Evolutionary conservation across 2,888 invertebrate species (phyloP), one percentile per base, ranked within the genome.

Genomic region (Pseudococcus longispinus): DNA sequence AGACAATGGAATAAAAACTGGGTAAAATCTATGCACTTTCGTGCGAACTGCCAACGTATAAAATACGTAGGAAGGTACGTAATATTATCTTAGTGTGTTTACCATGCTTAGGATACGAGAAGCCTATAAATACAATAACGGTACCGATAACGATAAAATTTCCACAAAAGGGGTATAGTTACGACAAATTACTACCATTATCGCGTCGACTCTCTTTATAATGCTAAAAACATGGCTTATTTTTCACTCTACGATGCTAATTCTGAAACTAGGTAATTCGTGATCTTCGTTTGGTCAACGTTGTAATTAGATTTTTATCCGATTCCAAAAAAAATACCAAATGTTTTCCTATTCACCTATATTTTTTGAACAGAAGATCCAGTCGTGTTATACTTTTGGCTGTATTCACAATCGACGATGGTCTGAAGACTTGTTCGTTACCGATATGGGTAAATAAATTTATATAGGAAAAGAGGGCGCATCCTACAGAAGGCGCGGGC

Each of bases 401-500:
- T n/a, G 23, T 60, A 23, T 42, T 9, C 51, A 51, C n/a, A 51
- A n/a, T 51, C 51, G 51, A 51, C 51, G 51, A 51, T n/a, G n/a
- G 6, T 13, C 15, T 46, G 51, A 51, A n/a, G 77, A 11, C 3
- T 26, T 80, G 0, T 18, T 8, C 42, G 42, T 80, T 80, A 80
- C 77, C 32, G 37, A 80, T 80, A 80, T 23, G 77, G 42, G 70
- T 29, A 29, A 70, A 70, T 70, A 60, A n/a, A 11, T 60, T 60
- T 23, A 60, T 60, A 29, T 29, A 32, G 18, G 77, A 80, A 80
- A 80, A 80, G 77, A 80, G 77, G 77, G 77, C 77, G 77, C 42
- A 80, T 42, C 77, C 77, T 42, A 80, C 77, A 80, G 77, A 80
- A 11, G 42, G 77, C 77, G 77, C 77, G 77, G 77, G 77, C 77